Evolutionary conservation across 2,797 vertebrate species (phyloP), one percentile per base, ranked within the genome.

Genomic region (Mormyrus hasselquistii): DNA sequence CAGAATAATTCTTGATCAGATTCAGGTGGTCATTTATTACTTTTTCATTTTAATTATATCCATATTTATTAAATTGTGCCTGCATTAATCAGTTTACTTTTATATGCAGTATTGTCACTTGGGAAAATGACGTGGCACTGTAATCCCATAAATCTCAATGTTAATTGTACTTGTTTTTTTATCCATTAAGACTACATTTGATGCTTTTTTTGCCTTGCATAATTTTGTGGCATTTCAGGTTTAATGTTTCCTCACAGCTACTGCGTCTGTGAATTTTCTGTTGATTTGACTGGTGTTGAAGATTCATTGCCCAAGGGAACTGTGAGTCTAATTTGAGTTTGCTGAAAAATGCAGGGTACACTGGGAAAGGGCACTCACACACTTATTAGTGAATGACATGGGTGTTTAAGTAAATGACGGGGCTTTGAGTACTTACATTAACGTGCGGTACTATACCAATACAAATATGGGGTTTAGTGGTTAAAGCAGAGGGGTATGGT

Each of bases 21-120:
- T 79, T 44, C 73, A 38, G 73, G 38, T 38, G 73, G 73, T 79
- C 41, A 79, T 79, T 79, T 79, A n/a, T 79, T 79, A 79, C 7
- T 79, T 44, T 79, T 79, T 44, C 73, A 79, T 79, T 79, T 73
- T 44, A 79, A 79, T 79, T 79, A 79, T 79, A 79, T 79, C n/a
- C 38, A 79, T 79, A 79, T 44, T 79, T 44, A 79, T 79, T 41
- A 79, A 44, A 79, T 44, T 79, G 73, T 79, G 38, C 73, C 73
- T 79, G 38, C 19, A 79, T 79, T 79, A 44, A 79, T 79, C 73
- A 79, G 16, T 79, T 79, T 44, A 19, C 41, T 29, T n/a, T 79
- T n/a, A 41, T 44, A 79, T 16, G 41, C 38, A 79, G 41, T 79
- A 44, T 44, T 79, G 73, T 79, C 41, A 79, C 41, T 44, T 79